Evolutionary conservation across 1,140 invertebrate species (phyloP).

Genomic region (Aradophagus sp.): DNA sequence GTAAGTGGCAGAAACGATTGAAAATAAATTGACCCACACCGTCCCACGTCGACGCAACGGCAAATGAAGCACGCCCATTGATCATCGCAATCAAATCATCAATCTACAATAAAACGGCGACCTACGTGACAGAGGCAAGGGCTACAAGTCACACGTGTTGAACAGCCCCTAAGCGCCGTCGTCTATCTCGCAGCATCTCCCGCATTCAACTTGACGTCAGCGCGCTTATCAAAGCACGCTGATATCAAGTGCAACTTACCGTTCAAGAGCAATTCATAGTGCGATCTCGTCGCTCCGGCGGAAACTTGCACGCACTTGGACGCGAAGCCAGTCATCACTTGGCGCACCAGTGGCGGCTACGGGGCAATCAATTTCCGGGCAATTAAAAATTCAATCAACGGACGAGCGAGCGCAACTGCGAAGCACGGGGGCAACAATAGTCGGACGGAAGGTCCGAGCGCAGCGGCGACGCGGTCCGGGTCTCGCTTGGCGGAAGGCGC

Average conservation of each 20-base stretch:
- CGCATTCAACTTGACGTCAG: background rate
- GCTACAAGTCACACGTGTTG: no score
- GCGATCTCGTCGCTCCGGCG: constrained; percentile 12
- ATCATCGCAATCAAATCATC: constrained; percentile 10
- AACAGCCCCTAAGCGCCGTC: no score
- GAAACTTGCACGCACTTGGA: constrained; percentile 3
- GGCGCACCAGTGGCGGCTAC: constrained; percentile 10
- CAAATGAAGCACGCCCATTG: background rate
- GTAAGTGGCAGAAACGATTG: no score
- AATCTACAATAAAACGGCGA: constrained; percentile 22
- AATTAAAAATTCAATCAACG: background rate
- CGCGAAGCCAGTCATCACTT: constrained; percentile 30
- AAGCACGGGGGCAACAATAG: no score
- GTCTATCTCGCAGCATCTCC: background rate
- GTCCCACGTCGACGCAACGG: no score
- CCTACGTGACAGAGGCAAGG: background rate
- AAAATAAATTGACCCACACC: no score
- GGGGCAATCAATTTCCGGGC: background rate
- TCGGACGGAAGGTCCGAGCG: no score
- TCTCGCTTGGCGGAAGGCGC: no score
- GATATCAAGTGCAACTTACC: constrained; percentile 52
- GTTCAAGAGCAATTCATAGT: constrained; percentile 39
- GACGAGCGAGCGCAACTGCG: background rate
- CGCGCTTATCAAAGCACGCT: constrained; percentile 5
- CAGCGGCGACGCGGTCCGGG: no score